A percentile compares a stretch with the other conserved stretches of the same genome.
Conservation (phyloP, 2,888 invertebrate genomes). For the Alloscopus bannaensis region DNA sequence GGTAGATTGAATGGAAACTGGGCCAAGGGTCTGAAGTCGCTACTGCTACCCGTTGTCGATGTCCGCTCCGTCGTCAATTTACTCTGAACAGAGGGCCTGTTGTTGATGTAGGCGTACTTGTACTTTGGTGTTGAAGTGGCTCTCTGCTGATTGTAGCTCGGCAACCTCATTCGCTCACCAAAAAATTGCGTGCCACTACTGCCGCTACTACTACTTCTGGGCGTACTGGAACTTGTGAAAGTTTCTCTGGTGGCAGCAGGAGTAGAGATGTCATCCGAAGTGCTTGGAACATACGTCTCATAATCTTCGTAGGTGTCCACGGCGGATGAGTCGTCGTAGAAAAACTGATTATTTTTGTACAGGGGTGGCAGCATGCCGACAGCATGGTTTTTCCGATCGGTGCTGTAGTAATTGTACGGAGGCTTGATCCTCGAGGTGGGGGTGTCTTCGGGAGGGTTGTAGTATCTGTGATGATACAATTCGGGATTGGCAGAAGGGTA, state of each 20-base stretch:
- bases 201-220: neutral
- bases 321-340: constrained; percentile 59
- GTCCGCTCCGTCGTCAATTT: constrained; percentile 39
- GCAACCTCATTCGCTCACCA: constrained; percentile 33
- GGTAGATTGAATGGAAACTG: constrained; percentile 65
- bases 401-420: constrained; percentile 31
- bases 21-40: constrained; percentile 52
- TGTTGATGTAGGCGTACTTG: constrained; percentile 48
- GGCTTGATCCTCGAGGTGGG: constrained; percentile 25
- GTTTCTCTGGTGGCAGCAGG: constrained; percentile 16
- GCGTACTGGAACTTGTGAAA: too few species aligned
- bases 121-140: constrained; percentile 51
- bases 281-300: constrained; percentile 14
- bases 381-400: neutral
- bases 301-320: constrained; percentile 65
- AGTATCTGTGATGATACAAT: constrained; percentile 53
- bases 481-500: neutral
- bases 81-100: constrained; percentile 28
- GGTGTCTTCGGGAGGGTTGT: constrained; percentile 49
- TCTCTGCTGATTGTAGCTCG: constrained; percentile 49
- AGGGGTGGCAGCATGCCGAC: constrained; percentile 38
- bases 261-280: constrained; percentile 3
- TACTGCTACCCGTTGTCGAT: constrained; percentile 33
- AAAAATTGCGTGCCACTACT: constrained; percentile 26
- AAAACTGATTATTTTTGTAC: constrained; percentile 55